These are phyloP conservation scores for Tauraco hartlaubi DNA, from an alignment of 2,797 vertebrate species.

Conservation along the genomic window DNA sequence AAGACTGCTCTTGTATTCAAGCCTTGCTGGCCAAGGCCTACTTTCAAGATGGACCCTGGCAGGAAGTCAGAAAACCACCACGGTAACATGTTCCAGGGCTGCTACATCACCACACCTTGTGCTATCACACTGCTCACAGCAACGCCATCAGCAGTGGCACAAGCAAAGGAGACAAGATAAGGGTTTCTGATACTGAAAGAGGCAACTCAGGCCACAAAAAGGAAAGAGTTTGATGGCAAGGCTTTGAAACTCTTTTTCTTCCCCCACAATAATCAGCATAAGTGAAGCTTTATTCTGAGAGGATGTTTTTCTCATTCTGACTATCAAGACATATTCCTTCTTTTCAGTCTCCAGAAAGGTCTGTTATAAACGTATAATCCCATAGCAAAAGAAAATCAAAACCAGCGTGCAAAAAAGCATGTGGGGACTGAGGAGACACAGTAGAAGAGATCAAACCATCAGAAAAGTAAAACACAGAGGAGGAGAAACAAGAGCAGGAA, in stretches of 20 bases:
- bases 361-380: slow-evolving; percentile 35
- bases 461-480: not conserved
- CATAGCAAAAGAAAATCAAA: slow-evolving; percentile 25
- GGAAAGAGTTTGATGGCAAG: not conserved
- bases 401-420: not conserved
- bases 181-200: not conserved
- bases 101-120: not conserved
- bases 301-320: not conserved
- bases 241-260: not conserved
- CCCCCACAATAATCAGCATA: not conserved
- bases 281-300: not conserved
- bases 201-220: not conserved
- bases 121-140: not conserved
- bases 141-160: not conserved
- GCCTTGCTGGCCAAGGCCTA: not conserved
- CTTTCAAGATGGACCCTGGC: not conserved
- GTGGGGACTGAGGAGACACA: not conserved
- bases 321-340: not conserved
- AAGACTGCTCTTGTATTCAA: not conserved
- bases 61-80: not conserved
- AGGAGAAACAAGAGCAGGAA: not conserved
- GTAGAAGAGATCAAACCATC: not conserved
- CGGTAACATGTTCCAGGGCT: not conserved
- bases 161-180: not conserved
- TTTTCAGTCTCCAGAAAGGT: not conserved